Base-by-base conservation (phyloP, 2,888 invertebrate genomes). In the Coenonympha arcania region DNA sequence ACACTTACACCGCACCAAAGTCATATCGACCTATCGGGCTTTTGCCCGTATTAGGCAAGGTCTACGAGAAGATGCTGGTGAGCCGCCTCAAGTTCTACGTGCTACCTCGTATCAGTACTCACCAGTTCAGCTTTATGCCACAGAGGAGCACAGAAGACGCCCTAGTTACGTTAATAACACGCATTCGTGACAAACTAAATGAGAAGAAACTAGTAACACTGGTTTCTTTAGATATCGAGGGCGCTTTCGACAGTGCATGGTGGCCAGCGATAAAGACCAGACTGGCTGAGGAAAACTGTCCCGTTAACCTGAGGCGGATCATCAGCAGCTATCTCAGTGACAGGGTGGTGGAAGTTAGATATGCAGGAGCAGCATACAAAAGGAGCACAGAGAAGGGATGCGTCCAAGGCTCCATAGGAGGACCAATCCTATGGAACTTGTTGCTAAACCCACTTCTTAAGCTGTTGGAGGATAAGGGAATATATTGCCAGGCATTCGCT, bases 201-300 rank as follows among this genome's bases (percentile, higher is more conserved):
- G 13, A 22, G 8, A 44, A 49, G 11, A 50, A 50, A 33, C 33
- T 56, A 3, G 48, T 49, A 3, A 22, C 40, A 2, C 8, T 55
- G 2, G 43, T 55, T 1, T 55, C 52, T 2, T 34, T 56, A 9
- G 59, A 59, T 30, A 57, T 57, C 16, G 54, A 59, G 42, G 59
- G 57, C 1, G 57, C 59, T n/a, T 59, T 57, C 22, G 56, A 55
- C 20, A 54, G 46, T 37, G 52, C 57, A 0, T 58, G 55, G 56
- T 60, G 59, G 59, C 57, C 60, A 0, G 48, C 47, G 0, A 47
- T 56, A 1, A 45, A 13, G 4, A 1, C 18, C 1, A 36, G 43
- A 6, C 48, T 56, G 0, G 19, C 8, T 1, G 34, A 13, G 1
- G 36, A 46, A 18, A 41, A 30, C 8, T 41, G 26, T 8, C 26